These are phyloP conservation scores for Aspidapion aeneum DNA, from an alignment of 2,888 invertebrate genomes.

Conservation along the genomic window DNA sequence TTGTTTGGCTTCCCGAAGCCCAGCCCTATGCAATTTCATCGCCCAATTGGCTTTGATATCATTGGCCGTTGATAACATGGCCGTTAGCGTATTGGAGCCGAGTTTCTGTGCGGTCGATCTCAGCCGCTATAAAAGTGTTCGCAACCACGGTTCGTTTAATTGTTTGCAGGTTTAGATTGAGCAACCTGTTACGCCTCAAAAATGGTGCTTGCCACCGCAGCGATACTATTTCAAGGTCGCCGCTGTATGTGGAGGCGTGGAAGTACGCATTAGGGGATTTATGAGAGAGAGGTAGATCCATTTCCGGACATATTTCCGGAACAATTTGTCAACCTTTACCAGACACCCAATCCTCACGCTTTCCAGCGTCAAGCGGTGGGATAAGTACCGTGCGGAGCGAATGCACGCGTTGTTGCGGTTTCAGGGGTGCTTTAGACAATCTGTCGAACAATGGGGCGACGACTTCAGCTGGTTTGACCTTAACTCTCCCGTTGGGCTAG, in stretches of 20 bases:
- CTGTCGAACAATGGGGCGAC: not conserved
- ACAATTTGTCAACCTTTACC: not conserved
- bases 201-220: conserved; percentile 12
- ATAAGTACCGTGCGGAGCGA: conserved; percentile 1
- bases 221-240: conserved; percentile 16
- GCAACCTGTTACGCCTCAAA: not conserved
- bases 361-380: conserved; percentile 8
- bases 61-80: no score
- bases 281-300: conserved; percentile 2
- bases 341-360: not conserved
- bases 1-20: not conserved
- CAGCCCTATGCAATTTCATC: not conserved
- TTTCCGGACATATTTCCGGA: not conserved
- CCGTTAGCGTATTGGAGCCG: no score
- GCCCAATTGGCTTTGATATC: not conserved
- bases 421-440: conserved; percentile 5
- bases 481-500: not conserved
- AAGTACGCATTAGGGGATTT: conserved; percentile 11
- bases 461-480: not conserved
- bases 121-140: no score
- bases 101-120: no score
- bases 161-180: not conserved
- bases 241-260: conserved; percentile 10
- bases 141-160: no score
- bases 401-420: conserved; percentile 10